phyloP scores from a whole-genome alignment of 2,888 invertebrate genomes.

The Agapostemon virescens region DNA sequence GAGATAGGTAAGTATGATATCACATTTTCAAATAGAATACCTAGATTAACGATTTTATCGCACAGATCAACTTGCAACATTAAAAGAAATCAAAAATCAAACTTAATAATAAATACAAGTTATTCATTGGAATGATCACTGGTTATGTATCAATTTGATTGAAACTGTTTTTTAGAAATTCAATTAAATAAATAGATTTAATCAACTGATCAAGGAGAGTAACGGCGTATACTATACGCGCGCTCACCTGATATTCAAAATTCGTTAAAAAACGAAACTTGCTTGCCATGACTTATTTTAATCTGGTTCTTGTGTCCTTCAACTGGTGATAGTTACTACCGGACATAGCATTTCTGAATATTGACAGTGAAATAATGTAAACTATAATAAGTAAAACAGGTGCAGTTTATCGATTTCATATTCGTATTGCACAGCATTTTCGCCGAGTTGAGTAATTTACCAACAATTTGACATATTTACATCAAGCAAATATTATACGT shows the following conservation, averaged over 20 bases:
- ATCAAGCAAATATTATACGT: neutral
- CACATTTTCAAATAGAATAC: neutral
- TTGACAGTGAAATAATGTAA: neutral
- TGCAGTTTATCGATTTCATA: neutral
- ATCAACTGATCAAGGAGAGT: neutral
- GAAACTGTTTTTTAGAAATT: neutral
- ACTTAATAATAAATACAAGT: neutral
- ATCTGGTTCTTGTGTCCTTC: neutral
- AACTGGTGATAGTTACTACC: neutral
- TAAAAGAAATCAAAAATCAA: neutral
- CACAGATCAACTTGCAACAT: neutral
- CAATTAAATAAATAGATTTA: neutral
- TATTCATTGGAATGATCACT: neutral
- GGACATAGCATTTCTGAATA: neutral
- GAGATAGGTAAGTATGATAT: conserved; percentile 84
- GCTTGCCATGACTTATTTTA: neutral
- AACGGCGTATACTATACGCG: too few species aligned
- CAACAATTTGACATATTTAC: too few species aligned
- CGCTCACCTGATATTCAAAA: neutral
- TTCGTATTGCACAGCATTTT: neutral
- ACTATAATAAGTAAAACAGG: neutral
- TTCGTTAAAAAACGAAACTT: neutral
- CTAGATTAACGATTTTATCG: conserved; percentile 19
- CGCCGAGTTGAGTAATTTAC: neutral
- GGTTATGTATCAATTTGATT: neutral